Evolutionary conservation across 2,888 invertebrate genomes (phyloP).

Genomic region (Lithophane leautieri): DNA sequence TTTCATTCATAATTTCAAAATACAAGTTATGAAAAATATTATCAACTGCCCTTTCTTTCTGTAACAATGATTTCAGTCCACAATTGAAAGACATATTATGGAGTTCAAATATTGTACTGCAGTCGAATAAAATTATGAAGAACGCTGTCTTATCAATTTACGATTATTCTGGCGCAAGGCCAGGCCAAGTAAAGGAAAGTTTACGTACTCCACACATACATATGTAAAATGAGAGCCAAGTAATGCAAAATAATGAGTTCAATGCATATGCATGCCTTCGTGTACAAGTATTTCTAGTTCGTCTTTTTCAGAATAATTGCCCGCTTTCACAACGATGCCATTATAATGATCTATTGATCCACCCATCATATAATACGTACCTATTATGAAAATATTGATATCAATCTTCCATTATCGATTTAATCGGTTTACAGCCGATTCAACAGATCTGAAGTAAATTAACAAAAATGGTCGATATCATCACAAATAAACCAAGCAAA

Average conservation of each 20-base stretch:
- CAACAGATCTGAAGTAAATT: slow-evolving; percentile 9
- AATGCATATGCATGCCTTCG: slow-evolving; percentile 45
- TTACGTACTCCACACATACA: slow-evolving; percentile 50
- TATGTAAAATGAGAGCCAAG: slow-evolving; percentile 48
- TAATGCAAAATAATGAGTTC: slow-evolving; percentile 56
- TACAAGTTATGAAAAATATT: slow-evolving; percentile 2
- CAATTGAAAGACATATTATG: not conserved
- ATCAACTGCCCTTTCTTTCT: slow-evolving; percentile 5
- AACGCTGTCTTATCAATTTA: slow-evolving; percentile 56
- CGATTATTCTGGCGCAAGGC: slow-evolving; percentile 61
- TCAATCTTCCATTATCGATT: slow-evolving; percentile 9
- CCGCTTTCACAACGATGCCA: slow-evolving; percentile 39
- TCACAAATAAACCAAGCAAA: slow-evolving; percentile 8
- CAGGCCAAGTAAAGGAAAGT: slow-evolving; percentile 63
- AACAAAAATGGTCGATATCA: not conserved
- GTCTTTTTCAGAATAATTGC: slow-evolving; percentile 47
- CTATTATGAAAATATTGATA: slow-evolving; percentile 23
- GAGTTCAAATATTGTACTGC: slow-evolving; percentile 19
- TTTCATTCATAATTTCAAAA: slow-evolving; percentile 42
- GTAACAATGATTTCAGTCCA: slow-evolving; percentile 27
- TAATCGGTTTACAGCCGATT: slow-evolving; percentile 3
- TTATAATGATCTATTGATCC: slow-evolving; percentile 30
- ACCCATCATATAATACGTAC: slow-evolving; percentile 29
- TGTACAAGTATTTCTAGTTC: slow-evolving; percentile 48
- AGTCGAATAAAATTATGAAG: slow-evolving; percentile 37